Conservation (phyloP, 1,140 invertebrate species). For the Melitaea cinxia region DNA sequence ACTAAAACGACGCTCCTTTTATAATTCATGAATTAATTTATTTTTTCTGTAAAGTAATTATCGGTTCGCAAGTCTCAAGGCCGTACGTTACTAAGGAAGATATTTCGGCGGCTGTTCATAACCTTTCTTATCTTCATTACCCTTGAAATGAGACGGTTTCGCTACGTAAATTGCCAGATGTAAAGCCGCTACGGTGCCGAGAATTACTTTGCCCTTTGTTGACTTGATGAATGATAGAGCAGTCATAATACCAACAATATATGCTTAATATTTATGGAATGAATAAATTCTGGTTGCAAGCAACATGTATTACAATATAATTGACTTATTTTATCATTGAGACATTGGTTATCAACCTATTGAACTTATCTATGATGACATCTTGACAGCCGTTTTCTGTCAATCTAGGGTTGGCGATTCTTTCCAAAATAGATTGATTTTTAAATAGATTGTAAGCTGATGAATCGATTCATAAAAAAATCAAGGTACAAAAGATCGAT, state of each 20-base stretch:
- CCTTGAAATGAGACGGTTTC: slow-evolving; percentile 72
- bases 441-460: too few species aligned
- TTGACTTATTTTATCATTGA: too few species aligned
- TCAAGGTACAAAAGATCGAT: too few species aligned
- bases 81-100: slow-evolving; percentile 45
- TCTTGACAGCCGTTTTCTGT: too few species aligned
- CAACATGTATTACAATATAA: too few species aligned
- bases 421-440: too few species aligned
- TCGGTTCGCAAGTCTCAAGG: slow-evolving; percentile 32
- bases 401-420: too few species aligned
- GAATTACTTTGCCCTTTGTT: slow-evolving; percentile 68
- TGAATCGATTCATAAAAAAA: too few species aligned
- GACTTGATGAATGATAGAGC: slow-evolving; percentile 63
- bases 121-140: slow-evolving; percentile 45
- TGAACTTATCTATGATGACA: too few species aligned
- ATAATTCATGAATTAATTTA: slow-evolving; percentile 64
- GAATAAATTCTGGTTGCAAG: too few species aligned
- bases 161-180: slow-evolving; percentile 70
- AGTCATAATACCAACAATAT: slow-evolving; percentile 40
- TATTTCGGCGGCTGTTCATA: slow-evolving; percentile 62
- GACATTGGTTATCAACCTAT: too few species aligned
- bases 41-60: slow-evolving; percentile 38
- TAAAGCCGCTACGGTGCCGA: slow-evolving; percentile 63
- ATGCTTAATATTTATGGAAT: not conserved
- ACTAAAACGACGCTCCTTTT: slow-evolving; percentile 48